phyloP scores from a whole-genome alignment of 2,888 invertebrate genomes.

The Eristalis arbustorum region DNA sequence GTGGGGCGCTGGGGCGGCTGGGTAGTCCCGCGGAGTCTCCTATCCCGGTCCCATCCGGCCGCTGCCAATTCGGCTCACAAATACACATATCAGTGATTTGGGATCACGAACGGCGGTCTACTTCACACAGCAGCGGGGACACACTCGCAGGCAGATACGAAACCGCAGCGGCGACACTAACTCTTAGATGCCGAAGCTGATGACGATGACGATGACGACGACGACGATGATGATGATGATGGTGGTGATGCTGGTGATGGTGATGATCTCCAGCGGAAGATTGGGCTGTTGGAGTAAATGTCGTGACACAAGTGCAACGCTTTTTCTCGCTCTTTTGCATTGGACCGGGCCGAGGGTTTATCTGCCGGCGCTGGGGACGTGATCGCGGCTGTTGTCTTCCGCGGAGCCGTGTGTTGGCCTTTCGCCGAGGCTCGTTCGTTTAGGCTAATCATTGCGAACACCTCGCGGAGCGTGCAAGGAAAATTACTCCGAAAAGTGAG shows the following conservation, averaged over 20 bases:
- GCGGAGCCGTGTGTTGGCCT: not conserved
- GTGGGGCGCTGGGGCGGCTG: slow-evolving; percentile 8
- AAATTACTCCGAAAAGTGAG: slow-evolving; percentile 69
- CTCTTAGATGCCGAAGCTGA: slow-evolving; percentile 24
- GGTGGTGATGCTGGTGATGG: slow-evolving; percentile 42
- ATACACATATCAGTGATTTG: slow-evolving; percentile 63
- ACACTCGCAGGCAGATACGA: slow-evolving; percentile 33
- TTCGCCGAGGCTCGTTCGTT: slow-evolving; percentile 45
- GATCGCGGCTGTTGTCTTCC: slow-evolving; percentile 30
- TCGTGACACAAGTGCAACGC: slow-evolving; percentile 69
- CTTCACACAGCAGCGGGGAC: slow-evolving; percentile 43
- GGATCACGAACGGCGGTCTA: slow-evolving; percentile 67
- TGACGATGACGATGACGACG: slow-evolving; percentile 39
- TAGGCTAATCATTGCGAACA: slow-evolving; percentile 66
- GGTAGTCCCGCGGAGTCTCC: slow-evolving; percentile 1
- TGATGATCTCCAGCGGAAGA: slow-evolving; percentile 56
- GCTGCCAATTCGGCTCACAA: slow-evolving; percentile 62
- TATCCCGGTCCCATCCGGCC: slow-evolving; percentile 36
- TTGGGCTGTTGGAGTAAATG: slow-evolving; percentile 66
- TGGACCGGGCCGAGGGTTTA: slow-evolving; percentile 29
- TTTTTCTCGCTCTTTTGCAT: slow-evolving; percentile 44
- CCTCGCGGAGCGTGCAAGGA: slow-evolving; percentile 60
- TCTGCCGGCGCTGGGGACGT: slow-evolving; percentile 22
- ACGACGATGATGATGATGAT: slow-evolving; percentile 50
- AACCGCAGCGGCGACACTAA: slow-evolving; percentile 29